phyloP scores from a whole-genome alignment of 1,140 invertebrate genomes.

The Cardiocondyla obscurior region DNA sequence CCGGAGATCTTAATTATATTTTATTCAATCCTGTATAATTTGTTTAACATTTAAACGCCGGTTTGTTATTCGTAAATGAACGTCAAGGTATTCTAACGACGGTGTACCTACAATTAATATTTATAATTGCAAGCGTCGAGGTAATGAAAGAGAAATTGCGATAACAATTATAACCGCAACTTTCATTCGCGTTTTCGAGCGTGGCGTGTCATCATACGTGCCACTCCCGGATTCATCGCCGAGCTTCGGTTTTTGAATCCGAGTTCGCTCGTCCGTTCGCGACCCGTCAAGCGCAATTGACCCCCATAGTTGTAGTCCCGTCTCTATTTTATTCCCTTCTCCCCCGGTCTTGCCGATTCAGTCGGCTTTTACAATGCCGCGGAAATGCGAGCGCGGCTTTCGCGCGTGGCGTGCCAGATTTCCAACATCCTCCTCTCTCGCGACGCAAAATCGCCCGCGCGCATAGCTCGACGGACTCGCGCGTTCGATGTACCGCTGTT shows the following conservation, averaged over 20 bases:
- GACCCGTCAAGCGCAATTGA: constrained; percentile 29
- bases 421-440: constrained; percentile 70
- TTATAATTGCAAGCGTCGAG: not conserved
- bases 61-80: not conserved
- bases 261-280: not conserved
- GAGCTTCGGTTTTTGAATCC: not conserved
- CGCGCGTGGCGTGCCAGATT: constrained; percentile 75
- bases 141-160: not conserved
- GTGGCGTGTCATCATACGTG: not conserved
- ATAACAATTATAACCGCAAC: not conserved
- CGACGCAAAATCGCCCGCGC: constrained; percentile 25
- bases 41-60: not conserved
- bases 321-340: constrained; percentile 38
- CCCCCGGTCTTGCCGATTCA: constrained; percentile 49
- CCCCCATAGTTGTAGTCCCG: constrained; percentile 29
- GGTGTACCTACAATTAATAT: not conserved
- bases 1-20: not conserved
- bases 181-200: not conserved
- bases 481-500: not conserved
- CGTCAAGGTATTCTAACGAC: too few species aligned
- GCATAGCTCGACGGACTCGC: not conserved
- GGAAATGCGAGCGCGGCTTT: constrained; percentile 76
- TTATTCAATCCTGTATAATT: not conserved
- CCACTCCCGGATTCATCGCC: not conserved
- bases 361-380: constrained; percentile 71